These are phyloP conservation scores for Thysanoteuthis rhombus DNA, from an alignment of 2,888 invertebrate genomes.

Conservation along the genomic window DNA sequence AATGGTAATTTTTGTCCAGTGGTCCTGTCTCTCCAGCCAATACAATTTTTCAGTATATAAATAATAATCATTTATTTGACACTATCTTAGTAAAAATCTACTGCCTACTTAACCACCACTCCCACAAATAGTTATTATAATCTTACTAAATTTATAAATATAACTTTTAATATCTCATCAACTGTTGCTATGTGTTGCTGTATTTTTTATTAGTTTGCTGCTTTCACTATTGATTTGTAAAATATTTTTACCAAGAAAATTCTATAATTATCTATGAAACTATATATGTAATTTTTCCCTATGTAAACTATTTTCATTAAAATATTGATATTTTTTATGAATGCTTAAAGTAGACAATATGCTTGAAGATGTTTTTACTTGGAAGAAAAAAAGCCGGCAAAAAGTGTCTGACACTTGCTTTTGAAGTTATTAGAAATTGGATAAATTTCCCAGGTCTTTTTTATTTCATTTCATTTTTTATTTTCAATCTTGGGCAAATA, in stretches of 20 bases:
- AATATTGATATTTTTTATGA: neutral
- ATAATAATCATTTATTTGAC: neutral
- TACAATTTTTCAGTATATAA: neutral
- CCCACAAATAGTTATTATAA: neutral
- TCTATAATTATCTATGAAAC: neutral
- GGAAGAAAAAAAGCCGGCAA: neutral
- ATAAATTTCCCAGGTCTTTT: neutral
- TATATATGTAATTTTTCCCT: neutral
- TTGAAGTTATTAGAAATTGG: neutral
- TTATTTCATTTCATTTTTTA: neutral
- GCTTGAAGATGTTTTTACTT: neutral
- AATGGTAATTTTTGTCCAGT: neutral
- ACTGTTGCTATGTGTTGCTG: neutral
- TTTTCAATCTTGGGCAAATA: no score
- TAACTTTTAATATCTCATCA: neutral
- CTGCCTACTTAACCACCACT: neutral
- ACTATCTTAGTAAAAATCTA: neutral
- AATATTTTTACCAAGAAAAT: neutral
- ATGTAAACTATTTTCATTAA: neutral
- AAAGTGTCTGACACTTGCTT: neutral
- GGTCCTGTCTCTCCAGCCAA: neutral
- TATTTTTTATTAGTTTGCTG: neutral
- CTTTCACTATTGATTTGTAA: neutral
- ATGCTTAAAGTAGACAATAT: neutral
- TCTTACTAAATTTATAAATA: neutral